These are phyloP conservation scores for Drosophila recens DNA, from an alignment of 2,888 invertebrate genomes.

Conservation along the genomic window DNA sequence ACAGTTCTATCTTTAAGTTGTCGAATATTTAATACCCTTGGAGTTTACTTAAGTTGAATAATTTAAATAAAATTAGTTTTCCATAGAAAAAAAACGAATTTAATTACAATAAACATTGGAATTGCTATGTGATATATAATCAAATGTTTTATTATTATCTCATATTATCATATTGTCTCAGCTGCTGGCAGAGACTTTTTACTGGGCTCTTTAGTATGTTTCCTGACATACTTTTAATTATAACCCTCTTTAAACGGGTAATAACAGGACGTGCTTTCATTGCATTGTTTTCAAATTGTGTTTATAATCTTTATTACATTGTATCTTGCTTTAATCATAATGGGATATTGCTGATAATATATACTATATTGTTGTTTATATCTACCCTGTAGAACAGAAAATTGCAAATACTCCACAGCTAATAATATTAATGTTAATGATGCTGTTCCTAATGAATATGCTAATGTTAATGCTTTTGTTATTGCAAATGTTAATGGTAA, in stretches of 20 bases:
- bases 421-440: neutral
- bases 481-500: too few species aligned
- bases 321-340: neutral
- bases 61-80: too few species aligned
- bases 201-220: neutral
- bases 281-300: neutral
- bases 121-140: neutral
- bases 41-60: neutral
- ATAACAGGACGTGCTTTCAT: neutral
- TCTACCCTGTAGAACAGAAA: neutral
- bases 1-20: neutral
- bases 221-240: neutral
- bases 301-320: neutral
- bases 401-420: neutral
- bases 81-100: too few species aligned
- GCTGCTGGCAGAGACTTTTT: neutral
- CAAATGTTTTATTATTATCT: neutral
- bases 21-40: neutral
- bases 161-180: too few species aligned
- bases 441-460: too few species aligned
- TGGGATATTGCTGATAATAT: neutral
- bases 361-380: neutral
- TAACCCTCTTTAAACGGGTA: neutral
- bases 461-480: too few species aligned
- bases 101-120: too few species aligned